phyloP scores from a whole-genome alignment of 2,797 vertebrate genomes.

The Ataeniobius toweri region DNA sequence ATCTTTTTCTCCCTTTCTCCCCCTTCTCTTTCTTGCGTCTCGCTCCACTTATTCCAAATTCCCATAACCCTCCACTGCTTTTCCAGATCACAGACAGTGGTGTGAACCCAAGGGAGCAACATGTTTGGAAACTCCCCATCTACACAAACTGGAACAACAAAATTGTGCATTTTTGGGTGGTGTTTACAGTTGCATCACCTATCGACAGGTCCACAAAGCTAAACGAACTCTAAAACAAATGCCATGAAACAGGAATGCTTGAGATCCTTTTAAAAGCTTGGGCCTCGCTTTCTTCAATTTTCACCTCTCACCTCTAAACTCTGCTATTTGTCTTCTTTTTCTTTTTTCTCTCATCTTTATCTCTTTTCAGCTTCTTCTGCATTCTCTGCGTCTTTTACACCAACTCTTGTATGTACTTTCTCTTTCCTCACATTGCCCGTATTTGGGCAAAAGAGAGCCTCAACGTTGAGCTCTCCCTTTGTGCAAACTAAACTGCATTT shows the following conservation, averaged over 20 bases:
- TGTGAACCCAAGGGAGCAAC: conserved; percentile 60
- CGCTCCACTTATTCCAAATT: conserved; percentile 64
- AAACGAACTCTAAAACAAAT: conserved; percentile 28
- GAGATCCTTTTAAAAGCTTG: conserved; percentile 27
- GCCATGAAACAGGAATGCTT: conserved; percentile 13
- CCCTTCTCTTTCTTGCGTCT: conserved; percentile 23
- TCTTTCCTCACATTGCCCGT: conserved; percentile 64
- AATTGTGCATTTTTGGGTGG: conserved; percentile 1
- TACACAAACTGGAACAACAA: conserved; percentile 1
- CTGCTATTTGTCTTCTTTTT: conserved; percentile 20
- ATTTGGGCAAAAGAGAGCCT: conserved; percentile 74
- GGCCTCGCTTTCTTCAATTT: conserved; percentile 19
- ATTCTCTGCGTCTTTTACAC: conserved; percentile 22
- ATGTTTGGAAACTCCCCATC: conserved; percentile 54
- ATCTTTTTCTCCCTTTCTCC: conserved; percentile 21
- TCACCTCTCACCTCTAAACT: conserved; percentile 46
- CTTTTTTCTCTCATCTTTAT: not conserved
- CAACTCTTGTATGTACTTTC: conserved; percentile 36
- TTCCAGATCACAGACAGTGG: conserved; percentile 64
- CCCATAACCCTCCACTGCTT: conserved; percentile 68
- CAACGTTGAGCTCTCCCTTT: conserved; percentile 66
- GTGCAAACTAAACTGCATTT: conserved; percentile 46
- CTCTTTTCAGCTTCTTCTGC: conserved; percentile 26
- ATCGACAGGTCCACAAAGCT: conserved; percentile 5
- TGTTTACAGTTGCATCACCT: not conserved